A percentile compares a stretch with the other conserved stretches of the same genome.
These are phyloP conservation scores for Ceratotherium simum DNA, from an alignment of 2,113 vertebrate genomes.

Conservation along the genomic window DNA sequence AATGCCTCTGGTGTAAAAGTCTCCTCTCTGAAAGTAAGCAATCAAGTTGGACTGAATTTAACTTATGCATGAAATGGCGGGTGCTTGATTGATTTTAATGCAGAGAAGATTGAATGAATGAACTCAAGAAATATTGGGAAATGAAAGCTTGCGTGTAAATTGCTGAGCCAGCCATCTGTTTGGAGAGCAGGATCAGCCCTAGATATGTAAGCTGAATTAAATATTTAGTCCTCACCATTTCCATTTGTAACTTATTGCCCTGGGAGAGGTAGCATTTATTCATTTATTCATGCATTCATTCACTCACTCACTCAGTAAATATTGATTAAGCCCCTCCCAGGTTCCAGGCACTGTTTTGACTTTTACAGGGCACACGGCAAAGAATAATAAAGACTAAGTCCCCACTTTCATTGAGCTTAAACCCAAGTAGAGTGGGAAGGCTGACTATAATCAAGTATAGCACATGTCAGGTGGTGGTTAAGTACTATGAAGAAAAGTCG, in stretches of 20 bases:
- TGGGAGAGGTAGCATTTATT: neutral
- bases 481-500: neutral
- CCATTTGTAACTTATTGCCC: neutral
- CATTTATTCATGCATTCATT: neutral
- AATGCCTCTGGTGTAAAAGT: constrained; percentile 2
- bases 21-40: neutral
- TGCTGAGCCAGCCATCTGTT: neutral
- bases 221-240: constrained; percentile 27
- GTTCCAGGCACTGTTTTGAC: neutral
- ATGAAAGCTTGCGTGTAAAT: neutral
- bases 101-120: neutral
- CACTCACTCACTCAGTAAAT: neutral
- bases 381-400: neutral
- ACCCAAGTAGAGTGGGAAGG: neutral
- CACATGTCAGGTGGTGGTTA: neutral
- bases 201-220: neutral
- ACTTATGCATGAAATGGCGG: neutral
- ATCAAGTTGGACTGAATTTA: neutral
- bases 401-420: neutral
- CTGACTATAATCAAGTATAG: neutral
- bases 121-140: constrained; percentile 9
- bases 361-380: neutral
- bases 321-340: neutral
- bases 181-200: neutral
- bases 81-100: constrained; percentile 10